Evolutionary conservation across 2,113 vertebrate species (phyloP), one percentile per base, ranked within the genome.

Genomic region (Microcebus jonahi): DNA sequence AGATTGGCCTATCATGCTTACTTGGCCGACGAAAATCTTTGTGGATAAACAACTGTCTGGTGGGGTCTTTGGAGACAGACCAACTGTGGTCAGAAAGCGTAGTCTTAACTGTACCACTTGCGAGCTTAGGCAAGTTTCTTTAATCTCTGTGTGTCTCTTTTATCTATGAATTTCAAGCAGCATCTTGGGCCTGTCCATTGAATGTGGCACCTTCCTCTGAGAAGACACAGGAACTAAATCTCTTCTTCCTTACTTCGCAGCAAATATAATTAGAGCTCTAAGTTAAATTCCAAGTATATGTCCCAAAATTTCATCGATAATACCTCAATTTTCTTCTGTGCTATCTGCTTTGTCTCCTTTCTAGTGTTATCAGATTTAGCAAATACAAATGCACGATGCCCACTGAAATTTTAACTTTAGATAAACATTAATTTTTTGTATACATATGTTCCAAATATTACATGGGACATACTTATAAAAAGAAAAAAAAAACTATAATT

Each of bases 91-190:
- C 36, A 45, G 1, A 53, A 70, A 27, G 23, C 57, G 1, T 17
- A 76, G 21, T 59, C n/a, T 85, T 81, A 92, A 10, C 27, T 81
- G 11, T 31, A 79, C 36, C 27, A 14, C 27, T 83, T 76, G 39
- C 11, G 53, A 57, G 1, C 5, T 90, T 80, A 55, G 34, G n/a
- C 18, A 42, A 84, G 15, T 70, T 67, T 50, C 5, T 92, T 92
- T 13, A 6, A 45, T 80, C 36, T 76, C 36, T n/a, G 2, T 42
- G 4, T 57, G 57, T 88, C 70, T 88, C 20, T 76, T 96, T 84
- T 61, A 48, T 39, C 70, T 48, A 29, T 65, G 97, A 85, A 88
- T 91, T 70, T 94, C 45, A 85, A 84, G 53, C 3, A 68, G 23
- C 81, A 2, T 79, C 25, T 82, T n/a, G 39, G 45, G 9, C 13